phyloP scores from a whole-genome alignment of 2,888 invertebrate species.

The Tineola bisselliella region DNA sequence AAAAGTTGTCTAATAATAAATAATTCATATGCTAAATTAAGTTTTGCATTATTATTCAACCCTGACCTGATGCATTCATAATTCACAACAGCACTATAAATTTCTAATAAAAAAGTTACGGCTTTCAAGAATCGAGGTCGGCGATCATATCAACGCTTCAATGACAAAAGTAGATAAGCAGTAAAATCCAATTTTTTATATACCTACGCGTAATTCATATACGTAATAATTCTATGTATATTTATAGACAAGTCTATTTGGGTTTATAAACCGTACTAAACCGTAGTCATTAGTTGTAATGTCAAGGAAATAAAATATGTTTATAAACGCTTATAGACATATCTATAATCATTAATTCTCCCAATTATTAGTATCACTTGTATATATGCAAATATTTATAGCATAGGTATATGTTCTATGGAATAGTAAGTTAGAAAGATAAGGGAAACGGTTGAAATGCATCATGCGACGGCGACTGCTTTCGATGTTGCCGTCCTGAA shows the following conservation, averaged over 20 bases:
- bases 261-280: too few species aligned
- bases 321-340: too few species aligned
- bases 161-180: background rate
- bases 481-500: constrained; percentile 11
- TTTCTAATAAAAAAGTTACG: constrained; percentile 20
- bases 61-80: constrained; percentile 5
- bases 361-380: too few species aligned
- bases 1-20: background rate
- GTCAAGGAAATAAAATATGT: too few species aligned
- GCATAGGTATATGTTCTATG: background rate
- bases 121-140: constrained; percentile 19
- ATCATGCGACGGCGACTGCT: constrained; percentile 7
- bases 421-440: constrained; percentile 1
- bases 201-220: too few species aligned
- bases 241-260: too few species aligned
- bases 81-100: constrained; percentile 19
- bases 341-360: too few species aligned
- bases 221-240: too few species aligned
- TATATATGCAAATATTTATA: too few species aligned
- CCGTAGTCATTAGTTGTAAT: too few species aligned
- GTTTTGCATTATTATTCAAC: background rate
- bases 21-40: background rate
- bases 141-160: background rate
- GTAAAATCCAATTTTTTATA: too few species aligned
- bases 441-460: constrained; percentile 9